Evolutionary conservation across 1,140 invertebrate genomes (phyloP).

Genomic region (Semibalanus balanoides): DNA sequence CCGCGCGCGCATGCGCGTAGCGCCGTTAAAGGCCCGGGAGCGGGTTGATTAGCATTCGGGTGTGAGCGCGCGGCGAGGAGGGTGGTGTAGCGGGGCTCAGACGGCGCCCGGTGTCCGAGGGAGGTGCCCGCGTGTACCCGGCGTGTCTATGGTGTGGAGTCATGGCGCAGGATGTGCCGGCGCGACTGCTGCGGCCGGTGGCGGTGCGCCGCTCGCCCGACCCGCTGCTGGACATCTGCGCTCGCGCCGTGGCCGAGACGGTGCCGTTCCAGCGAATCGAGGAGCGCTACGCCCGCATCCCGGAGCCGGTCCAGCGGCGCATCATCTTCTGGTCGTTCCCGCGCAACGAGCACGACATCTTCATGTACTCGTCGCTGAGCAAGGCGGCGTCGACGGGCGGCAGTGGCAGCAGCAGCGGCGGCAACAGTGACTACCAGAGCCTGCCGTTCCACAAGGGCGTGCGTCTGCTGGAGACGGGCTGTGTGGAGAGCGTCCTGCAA

Average conservation of each 20-base stretch:
- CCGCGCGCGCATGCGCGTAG: neutral
- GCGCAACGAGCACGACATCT: slow-evolving; percentile 67
- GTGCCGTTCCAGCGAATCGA: slow-evolving; percentile 74
- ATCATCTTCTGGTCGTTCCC: slow-evolving; percentile 82
- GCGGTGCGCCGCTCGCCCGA: slow-evolving; percentile 28
- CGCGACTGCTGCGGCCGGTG: slow-evolving; percentile 15
- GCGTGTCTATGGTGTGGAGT: neutral
- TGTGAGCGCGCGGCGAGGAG: too few species aligned
- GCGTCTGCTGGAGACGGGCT: slow-evolving; percentile 58
- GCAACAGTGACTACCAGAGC: slow-evolving; percentile 47
- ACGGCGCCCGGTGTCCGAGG: neutral
- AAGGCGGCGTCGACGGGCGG: slow-evolving; percentile 30
- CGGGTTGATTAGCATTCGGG: neutral
- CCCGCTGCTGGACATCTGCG: slow-evolving; percentile 60
- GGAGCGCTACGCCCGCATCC: slow-evolving; percentile 68
- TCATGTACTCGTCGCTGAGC: slow-evolving; percentile 72
- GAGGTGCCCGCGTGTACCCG: too few species aligned
- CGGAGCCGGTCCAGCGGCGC: slow-evolving; percentile 68
- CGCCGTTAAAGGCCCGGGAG: neutral
- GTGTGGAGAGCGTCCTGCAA: slow-evolving; percentile 70
- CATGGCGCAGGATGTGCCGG: neutral
- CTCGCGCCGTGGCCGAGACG: slow-evolving; percentile 64
- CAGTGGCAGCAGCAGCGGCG: slow-evolving; percentile 15
- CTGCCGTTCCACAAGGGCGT: slow-evolving; percentile 71
- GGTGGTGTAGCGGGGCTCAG: neutral